Evolutionary conservation across 2,113 vertebrate species (phyloP).

Genomic region (Nothobranchius kuhntae): DNA sequence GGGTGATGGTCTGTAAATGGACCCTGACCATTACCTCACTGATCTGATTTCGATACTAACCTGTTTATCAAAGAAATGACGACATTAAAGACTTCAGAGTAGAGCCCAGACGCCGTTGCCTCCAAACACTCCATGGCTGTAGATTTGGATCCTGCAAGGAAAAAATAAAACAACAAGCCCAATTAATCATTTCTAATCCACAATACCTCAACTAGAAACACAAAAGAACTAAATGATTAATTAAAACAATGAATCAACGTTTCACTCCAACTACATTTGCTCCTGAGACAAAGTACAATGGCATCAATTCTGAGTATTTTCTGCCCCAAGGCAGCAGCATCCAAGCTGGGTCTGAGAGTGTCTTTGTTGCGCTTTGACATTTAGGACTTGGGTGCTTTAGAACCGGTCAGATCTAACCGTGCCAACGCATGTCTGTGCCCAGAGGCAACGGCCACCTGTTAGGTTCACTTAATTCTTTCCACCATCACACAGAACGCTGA

Average conservation of each 20-base stretch:
- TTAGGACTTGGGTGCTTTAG: slow-evolving; percentile 46
- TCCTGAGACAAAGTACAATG: slow-evolving; percentile 15
- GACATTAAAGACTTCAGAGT: slow-evolving; percentile 91
- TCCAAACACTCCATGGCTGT: slow-evolving; percentile 92
- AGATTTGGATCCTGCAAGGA: slow-evolving; percentile 83
- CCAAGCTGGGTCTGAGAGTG: slow-evolving; percentile 31
- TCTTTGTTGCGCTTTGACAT: slow-evolving; percentile 39
- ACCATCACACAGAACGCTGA: slow-evolving; percentile 18
- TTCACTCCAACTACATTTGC: slow-evolving; percentile 15
- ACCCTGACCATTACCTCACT: not conserved
- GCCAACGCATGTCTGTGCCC: slow-evolving; percentile 39
- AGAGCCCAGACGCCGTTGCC: slow-evolving; percentile 89
- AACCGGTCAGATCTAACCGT: slow-evolving; percentile 39
- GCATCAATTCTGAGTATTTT: slow-evolving; percentile 17
- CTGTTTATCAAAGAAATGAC: slow-evolving; percentile 93
- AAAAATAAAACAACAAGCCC: slow-evolving; percentile 5
- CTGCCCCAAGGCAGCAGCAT: slow-evolving; percentile 11
- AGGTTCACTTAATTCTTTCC: slow-evolving; percentile 47
- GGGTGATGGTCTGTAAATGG: too few species aligned
- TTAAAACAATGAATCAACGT: not conserved
- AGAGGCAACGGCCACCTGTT: slow-evolving; percentile 49
- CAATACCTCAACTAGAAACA: slow-evolving; percentile 16
- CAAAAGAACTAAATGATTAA: not conserved
- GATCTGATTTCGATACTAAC: slow-evolving; percentile 66
- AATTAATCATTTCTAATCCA: slow-evolving; percentile 18